These are phyloP conservation scores for Conus betulinus DNA, from an alignment of 1,140 invertebrate species.

Conservation along the genomic window DNA sequence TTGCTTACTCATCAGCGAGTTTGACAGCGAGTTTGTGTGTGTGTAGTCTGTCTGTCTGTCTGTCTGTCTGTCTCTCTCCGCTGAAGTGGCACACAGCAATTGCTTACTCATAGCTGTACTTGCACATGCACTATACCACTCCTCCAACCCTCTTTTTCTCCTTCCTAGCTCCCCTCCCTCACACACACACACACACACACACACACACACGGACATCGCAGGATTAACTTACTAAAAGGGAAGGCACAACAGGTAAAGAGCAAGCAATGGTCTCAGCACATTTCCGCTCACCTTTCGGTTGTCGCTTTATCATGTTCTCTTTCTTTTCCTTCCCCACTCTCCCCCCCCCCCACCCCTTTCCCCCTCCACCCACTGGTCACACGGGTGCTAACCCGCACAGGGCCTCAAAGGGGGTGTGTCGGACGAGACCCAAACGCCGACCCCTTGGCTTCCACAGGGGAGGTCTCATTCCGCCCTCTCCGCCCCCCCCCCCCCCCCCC, in stretches of 20 bases:
- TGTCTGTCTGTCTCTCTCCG: no score
- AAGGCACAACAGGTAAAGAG: no score
- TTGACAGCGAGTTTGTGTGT: no score
- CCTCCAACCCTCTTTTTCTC: no score
- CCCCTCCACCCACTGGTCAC: not conserved
- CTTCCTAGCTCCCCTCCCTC: not conserved
- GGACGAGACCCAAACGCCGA: not conserved
- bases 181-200: not conserved
- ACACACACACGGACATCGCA: not conserved
- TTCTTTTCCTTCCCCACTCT: not conserved
- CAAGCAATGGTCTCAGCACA: not conserved
- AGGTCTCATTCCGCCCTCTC: constrained; percentile 8
- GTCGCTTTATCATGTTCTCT: constrained; percentile 13
- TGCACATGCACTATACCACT: no score
- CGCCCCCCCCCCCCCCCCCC: not conserved
- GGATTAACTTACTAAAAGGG: not conserved
- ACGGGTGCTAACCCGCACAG: not conserved
- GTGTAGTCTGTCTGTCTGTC: no score
- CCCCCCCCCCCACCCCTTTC: not conserved
- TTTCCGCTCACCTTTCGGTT: not conserved
- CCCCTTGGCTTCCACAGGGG: constrained; percentile 3
- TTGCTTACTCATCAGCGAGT: no score
- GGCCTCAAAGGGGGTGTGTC: constrained; percentile 20
- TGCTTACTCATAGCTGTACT: no score
- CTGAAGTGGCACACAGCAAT: no score